Conservation (phyloP, 2,113 vertebrate species). For the Xenopus laevis region DNA sequence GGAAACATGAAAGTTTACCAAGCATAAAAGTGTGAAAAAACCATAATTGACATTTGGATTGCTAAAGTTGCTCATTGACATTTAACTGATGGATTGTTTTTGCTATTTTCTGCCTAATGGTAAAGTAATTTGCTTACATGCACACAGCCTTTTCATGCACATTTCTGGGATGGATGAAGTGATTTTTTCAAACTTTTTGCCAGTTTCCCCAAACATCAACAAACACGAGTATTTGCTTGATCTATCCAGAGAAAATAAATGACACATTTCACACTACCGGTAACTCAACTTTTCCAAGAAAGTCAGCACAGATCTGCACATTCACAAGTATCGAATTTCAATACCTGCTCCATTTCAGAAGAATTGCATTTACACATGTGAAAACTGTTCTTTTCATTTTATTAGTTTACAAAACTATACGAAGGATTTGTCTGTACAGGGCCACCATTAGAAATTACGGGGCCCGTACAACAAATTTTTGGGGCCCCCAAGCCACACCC, state of each 20-base stretch:
- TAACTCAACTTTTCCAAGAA: neutral
- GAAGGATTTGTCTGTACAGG: constrained; percentile 1
- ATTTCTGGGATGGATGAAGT: neutral
- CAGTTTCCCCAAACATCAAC: neutral
- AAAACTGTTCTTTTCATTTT: constrained; percentile 3
- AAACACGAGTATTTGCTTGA: neutral
- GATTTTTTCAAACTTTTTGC: neutral
- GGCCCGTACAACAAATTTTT: too few relatives aligned
- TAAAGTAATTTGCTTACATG: neutral
- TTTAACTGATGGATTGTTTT: neutral
- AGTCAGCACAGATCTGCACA: neutral
- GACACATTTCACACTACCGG: neutral
- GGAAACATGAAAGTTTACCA: neutral
- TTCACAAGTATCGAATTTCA: constrained; percentile 28
- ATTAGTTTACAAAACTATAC: neutral
- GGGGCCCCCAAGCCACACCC: too few relatives aligned
- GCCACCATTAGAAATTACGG: too few relatives aligned
- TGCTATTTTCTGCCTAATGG: neutral
- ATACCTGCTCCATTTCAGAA: neutral
- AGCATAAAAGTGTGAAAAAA: neutral
- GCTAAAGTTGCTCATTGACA: neutral
- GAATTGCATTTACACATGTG: neutral
- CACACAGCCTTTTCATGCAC: neutral
- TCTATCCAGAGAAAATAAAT: neutral
- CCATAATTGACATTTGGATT: neutral